Evolutionary conservation across 1,140 invertebrate species (phyloP), one percentile per base, ranked within the genome.

Genomic region (Orussus abietinus): DNA sequence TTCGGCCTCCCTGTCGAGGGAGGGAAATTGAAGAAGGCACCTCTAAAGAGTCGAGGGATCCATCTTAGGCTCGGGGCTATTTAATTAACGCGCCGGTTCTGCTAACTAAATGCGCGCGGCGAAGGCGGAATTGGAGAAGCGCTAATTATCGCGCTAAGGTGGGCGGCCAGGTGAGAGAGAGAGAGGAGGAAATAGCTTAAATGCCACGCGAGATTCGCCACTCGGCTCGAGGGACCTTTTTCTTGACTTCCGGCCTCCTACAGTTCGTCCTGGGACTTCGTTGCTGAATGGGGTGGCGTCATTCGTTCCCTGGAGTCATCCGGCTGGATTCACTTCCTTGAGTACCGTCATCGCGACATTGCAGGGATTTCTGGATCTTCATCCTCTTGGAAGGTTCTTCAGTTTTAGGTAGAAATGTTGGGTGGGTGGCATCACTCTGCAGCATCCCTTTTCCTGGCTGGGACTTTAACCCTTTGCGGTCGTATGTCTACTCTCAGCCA

Each of bases 1-100:
- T 13, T 11, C 12, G 12, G n/a, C n/a, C 22, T 37, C 39, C 15
- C 44, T 51, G 41, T 42, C 51, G 42, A 47, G 28, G 31, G 55
- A 54, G 44, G 47, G 40, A 39, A 42, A 36, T 36, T 45, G 6
- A 26, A 40, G 38, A 34, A 42, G 38, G 30, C 7, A 35, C 22
- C 25, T 25, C 41, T 53, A n/a, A n/a, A n/a, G n/a, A n/a, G n/a
- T n/a, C n/a, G n/a, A n/a, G n/a, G n/a, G n/a, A n/a, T n/a, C n/a
- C n/a, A n/a, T n/a, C n/a, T 51, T 38, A 37, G 42, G 43, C 42
- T 49, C 40, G 22, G 31, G 42, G 54, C 48, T 54, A 48, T 54
- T 57, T 58, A 58, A 58, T 58, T 58, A 57, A 49, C 49, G 45
- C 48, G 43, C 45, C 44, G 40, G 42, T 58, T 58, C 49, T 43